Evolutionary conservation across 2,888 invertebrate genomes (phyloP), one percentile per base, ranked within the genome.

Genomic region (Spodoptera exigua): DNA sequence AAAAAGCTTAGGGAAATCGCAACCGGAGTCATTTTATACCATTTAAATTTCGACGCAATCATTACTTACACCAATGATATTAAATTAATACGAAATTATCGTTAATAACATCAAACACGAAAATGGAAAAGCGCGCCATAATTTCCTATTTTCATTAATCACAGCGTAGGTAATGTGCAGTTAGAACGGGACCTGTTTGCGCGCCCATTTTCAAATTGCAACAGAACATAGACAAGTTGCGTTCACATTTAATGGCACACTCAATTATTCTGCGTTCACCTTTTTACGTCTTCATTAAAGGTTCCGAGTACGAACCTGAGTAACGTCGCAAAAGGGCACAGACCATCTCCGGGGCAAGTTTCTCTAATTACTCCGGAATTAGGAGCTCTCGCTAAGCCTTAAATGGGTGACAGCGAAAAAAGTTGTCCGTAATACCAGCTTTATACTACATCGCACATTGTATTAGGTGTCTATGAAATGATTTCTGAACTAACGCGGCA

Each of bases 321-420:
- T 63, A 69, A 61, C 66, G 59, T 67, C 72, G 56, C 69, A 74
- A 76, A 80, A 76, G 81, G 79, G 74, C 67, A 52, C 48, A 70
- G 66, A 49, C 47, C 74, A 69, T 73, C 79, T 83, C 82, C 80
- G 81, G 81, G 77, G 76, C 84, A 70, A 86, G 87, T 91, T 92
- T 91, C 90, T 90, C 81, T 88, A 89, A 89, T 89, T 87, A 85
- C 86, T 81, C 65, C 66, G 85, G 87, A 85, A 88, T 89, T 88
- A 87, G 89, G 86, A 88, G 87, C 85, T 90, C 87, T 87, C 85
- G 82, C 83, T 69, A 58, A 68, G 74, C 77, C 77, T 59, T 74
- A 70, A 56, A 71, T 49, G 83, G 81, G 55, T 49, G 69, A 67
- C 64, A 56, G 56, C 56, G 70, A 76, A 88, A 88, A 90, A 90